Conservation (phyloP, 2,113 vertebrate genomes). For the Narcine bancroftii region DNA sequence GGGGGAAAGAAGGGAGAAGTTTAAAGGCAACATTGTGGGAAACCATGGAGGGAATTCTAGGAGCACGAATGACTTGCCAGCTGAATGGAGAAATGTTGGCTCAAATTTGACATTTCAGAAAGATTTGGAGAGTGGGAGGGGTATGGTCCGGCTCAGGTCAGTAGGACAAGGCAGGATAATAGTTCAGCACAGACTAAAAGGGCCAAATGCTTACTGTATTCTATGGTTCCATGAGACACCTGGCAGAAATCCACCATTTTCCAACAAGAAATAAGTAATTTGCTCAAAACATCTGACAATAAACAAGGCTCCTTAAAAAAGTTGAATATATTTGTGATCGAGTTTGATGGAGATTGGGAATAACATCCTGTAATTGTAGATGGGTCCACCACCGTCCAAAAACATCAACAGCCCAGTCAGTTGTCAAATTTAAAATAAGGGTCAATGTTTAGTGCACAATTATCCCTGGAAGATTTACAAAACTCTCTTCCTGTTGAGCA, state of each 20-base stretch:
- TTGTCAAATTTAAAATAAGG: background rate
- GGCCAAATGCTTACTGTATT: too few relatives aligned
- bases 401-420: background rate
- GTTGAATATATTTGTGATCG: background rate
- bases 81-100: too few relatives aligned
- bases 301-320: background rate
- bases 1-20: too few relatives aligned
- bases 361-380: background rate
- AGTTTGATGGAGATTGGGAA: background rate
- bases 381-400: background rate
- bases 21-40: too few relatives aligned
- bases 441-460: background rate
- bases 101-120: too few relatives aligned
- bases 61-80: too few relatives aligned
- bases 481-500: background rate
- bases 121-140: too few relatives aligned
- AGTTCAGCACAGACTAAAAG: too few relatives aligned
- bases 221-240: background rate
- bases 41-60: too few relatives aligned
- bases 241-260: background rate
- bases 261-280: background rate
- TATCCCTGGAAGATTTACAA: background rate
- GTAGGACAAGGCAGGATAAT: too few relatives aligned
- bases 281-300: background rate
- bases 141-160: too few relatives aligned